Percentiles rank a stretch among this genome's conserved stretches.
Conservation (phyloP, 2,888 invertebrate genomes). For the Eupithecia vulgata region DNA sequence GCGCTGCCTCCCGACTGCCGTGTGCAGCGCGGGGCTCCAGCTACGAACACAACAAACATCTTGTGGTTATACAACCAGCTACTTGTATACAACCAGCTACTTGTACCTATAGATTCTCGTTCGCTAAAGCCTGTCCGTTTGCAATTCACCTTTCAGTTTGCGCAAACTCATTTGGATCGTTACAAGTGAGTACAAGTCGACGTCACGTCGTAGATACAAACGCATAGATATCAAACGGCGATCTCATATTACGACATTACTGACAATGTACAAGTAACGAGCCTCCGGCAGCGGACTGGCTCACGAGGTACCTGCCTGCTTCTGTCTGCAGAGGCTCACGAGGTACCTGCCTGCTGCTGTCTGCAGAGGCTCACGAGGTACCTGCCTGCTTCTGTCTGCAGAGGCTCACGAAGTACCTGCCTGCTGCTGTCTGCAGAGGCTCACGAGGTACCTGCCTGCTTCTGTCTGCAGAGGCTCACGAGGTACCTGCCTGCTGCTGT, state of each 20-base stretch:
- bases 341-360: too few species aligned
- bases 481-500: too few species aligned
- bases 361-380: too few species aligned
- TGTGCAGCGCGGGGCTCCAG: too few species aligned
- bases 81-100: neutral
- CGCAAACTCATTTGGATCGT: conserved; percentile 1
- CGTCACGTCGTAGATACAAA: neutral
- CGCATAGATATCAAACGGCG: neutral
- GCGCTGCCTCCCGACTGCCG: too few species aligned
- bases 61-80: neutral
- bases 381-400: too few species aligned
- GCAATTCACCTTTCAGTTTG: neutral
- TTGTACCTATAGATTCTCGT: too few species aligned
- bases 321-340: too few species aligned
- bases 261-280: neutral
- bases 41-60: too few species aligned
- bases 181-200: neutral
- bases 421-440: too few species aligned
- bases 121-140: neutral
- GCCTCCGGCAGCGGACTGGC: neutral
- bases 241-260: neutral
- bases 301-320: neutral
- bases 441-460: neutral
- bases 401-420: too few species aligned
- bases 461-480: too few species aligned